Evolutionary conservation across 1,140 invertebrate species (phyloP), one percentile per base, ranked within the genome.

Genomic region (Mycetomoellerius zeteki): DNA sequence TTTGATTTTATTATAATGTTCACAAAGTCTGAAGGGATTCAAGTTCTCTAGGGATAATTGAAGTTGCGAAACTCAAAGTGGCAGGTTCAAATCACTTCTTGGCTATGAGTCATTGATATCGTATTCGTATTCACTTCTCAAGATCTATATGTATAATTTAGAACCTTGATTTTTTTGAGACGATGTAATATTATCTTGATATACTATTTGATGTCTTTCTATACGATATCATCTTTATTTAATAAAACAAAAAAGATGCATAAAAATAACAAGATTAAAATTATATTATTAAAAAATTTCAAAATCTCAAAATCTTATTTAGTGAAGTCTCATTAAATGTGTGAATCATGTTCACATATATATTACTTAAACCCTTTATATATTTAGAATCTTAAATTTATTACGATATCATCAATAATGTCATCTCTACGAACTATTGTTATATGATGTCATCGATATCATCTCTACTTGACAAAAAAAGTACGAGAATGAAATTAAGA

Each of bases 61-160:
- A 30, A 71, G 10, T 8, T 14, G 47, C n/a, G 62, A 43, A 43
- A 43, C 8, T 43, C 37, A 43, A 43, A 43, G 37, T 37, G 37
- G 10, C 10, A 43, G 37, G 8, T 43, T 10, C 65, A 27, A 81
- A 71, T 6, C 14, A 21, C 8, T 30, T 71, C 30, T 37, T n/a
- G 14, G 2, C 16, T 24, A 24, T 47, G 47, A 14, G 47, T 16
- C 33, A 43, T 37, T 8, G 62, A 30, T 43, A 67, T 8, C 19
- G 6, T 14, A 14, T 43, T 60, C 24, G 10, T 21, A 60, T 37
- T 21, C 64, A 8, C 1, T 21, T 54, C 19, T 33, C n/a, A 24
- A 75, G n/a, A 21, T 56, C n/a, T 8, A n/a, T 52, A 52, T n/a
- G n/a, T 52, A 72, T 54, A 52, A 43, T 56, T 73, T 33, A 12